phyloP scores from a whole-genome alignment of 2,888 invertebrate species.

The Cryptophagus acutangulus region DNA sequence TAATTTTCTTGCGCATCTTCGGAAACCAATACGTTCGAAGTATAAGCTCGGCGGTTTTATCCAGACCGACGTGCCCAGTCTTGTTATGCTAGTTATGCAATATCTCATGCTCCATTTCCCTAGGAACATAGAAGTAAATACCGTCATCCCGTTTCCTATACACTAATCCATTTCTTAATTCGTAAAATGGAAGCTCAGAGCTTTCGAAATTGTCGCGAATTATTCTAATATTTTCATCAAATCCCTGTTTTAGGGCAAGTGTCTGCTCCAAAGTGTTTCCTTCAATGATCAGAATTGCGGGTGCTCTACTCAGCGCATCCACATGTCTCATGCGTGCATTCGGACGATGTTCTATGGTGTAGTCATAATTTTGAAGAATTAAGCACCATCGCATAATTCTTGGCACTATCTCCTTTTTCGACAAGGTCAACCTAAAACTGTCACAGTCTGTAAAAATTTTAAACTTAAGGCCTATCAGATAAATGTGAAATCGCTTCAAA shows the following conservation, averaged over 20 bases:
- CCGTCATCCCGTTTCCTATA: background rate
- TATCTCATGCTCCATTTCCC: conserved; percentile 11
- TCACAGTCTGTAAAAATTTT: conserved; percentile 9
- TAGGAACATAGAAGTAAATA: background rate
- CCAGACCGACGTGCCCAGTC: no score
- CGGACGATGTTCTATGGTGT: background rate
- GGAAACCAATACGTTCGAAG: conserved; percentile 13
- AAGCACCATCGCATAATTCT: conserved; percentile 1
- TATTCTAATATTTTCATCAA: no score
- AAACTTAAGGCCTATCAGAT: conserved; percentile 6
- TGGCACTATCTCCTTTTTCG: conserved; percentile 6
- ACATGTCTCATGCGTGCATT: conserved; percentile 1
- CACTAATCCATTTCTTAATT: background rate
- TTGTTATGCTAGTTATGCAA: conserved; percentile 9
- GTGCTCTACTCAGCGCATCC: conserved; percentile 3
- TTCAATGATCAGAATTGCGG: no score
- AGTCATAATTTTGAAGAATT: background rate
- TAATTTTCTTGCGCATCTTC: conserved; percentile 24
- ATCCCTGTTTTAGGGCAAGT: no score
- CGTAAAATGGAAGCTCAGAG: background rate
- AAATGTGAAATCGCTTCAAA: conserved; percentile 8
- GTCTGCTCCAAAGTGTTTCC: no score
- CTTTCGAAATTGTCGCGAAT: no score
- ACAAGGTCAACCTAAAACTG: conserved; percentile 8
- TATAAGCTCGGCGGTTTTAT: background rate